Evolutionary conservation across 1,140 invertebrate species (phyloP), one percentile per base, ranked within the genome.

Genomic region (Akabosia matsudoensis): DNA sequence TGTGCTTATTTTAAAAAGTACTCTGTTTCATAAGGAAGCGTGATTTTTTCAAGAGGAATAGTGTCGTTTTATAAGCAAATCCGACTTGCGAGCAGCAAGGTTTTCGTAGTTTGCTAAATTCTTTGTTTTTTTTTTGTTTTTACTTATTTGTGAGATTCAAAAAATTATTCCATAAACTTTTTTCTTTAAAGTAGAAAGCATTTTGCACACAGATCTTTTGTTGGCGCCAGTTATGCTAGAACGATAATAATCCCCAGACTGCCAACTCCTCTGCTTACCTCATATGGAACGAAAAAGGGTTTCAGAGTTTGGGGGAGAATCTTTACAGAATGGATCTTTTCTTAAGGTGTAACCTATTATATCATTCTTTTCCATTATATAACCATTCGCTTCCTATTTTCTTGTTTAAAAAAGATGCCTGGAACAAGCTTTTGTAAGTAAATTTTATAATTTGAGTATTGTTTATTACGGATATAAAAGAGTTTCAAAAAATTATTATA

Each of bases 211-310:
- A 10, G 54, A 3, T 56, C 24, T 13, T 56, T 56, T 3, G 61
- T 28, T 30, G 61, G 24, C 61, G 61, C 61, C 61, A 31, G 61
- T 67, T 67, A 7, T 67, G 61, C 61, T 67, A 67, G 7, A 67
- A 67, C n/a, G 61, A 30, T 67, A 67, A 67, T 67, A 67, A 67
- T 67, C 61, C 61, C 3, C 28, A 30, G 7, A 67, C 30, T n/a
- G 61, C 7, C 61, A 67, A 31, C 3, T 67, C 24, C n/a, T 67
- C n/a, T n/a, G n/a, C 61, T 67, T 67, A 67, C 61, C 22, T 67
- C 61, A 22, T 10, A 67, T 31, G 61, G 61, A 67, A 67, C 61
- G 61, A 67, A 67, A 67, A 28, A 67, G 14, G 24, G 24, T 22
- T 67, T 67, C 16, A 67, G 28, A 28, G 61, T 67, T 30, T 24